Base-by-base conservation (phyloP, 2,888 invertebrate species). In the Branchipolynoe longqiensis region DNA sequence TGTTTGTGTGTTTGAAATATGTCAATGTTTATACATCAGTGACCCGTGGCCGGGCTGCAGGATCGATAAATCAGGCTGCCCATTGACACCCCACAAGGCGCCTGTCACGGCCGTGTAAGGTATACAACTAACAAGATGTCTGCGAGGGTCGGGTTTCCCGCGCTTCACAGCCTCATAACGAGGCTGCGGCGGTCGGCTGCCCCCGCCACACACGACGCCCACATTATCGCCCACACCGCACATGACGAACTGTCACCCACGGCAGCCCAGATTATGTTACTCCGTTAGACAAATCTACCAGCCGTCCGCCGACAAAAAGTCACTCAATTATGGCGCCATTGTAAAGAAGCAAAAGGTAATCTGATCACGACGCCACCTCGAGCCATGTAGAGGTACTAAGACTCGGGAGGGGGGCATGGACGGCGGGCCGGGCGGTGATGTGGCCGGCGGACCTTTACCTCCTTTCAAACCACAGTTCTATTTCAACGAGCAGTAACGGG, bases 301-400 rank as follows among this genome's bases (percentile, higher is more conserved):
- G 41, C 40, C 40, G 48, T 48, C 14, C 25, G 41, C 36, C 78
- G 41, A 78, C 78, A 78, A 78, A 40, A 78, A 78, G 78, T 78
- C 78, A 41, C 78, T 41, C 48, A 41, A 78, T 78, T 78, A 78
- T 78, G 22, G 78, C 78, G 41, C 78, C 78, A 69, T 41, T 78
- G 78, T 78, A 78, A 78, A 48, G 78, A 78, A 78, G 48, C 78
- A 28, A n/a, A 22, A 54, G 48, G 78, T 78, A 78, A 78, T 78
- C 78, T 78, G 78, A 78, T 78, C 78, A 78, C 78, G 3, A 54
- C 78, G 78, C 78, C 78, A 78, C 78, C 78, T 78, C 78, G 41
- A 78, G 78, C 41, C 78, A 25, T 78, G 78, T 78, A 25, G 25
- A 1, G 28, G 78, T 12, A 78, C 48, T 78, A 78, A 78, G 78